Percentiles rank a stretch among this genome's conserved stretches.
Evolutionary conservation across 2,888 invertebrate species (phyloP).

Genomic region (Drosophila anomelani): DNA sequence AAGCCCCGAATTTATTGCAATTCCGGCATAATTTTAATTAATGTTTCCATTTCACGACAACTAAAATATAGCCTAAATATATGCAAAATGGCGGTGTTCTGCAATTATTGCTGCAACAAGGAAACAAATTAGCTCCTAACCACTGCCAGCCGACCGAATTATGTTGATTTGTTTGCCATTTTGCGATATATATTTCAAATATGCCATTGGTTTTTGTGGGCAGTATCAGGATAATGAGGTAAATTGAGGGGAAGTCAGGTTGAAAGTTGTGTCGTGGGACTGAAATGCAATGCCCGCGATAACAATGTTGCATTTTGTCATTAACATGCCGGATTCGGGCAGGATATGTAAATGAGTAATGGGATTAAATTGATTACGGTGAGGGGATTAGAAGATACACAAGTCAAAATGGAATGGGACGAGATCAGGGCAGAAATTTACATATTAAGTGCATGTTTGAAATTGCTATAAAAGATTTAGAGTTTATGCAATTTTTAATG

Average conservation of each 20-base stretch:
- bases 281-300: constrained; percentile 22
- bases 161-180: constrained; percentile 66
- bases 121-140: constrained; percentile 47
- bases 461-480: neutral
- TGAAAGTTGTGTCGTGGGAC: neutral
- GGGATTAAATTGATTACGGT: constrained; percentile 16
- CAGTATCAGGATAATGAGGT: constrained; percentile 16
- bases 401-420: neutral
- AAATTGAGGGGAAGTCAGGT: neutral
- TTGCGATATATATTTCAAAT: constrained; percentile 40
- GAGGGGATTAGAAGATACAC: constrained; percentile 15
- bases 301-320: constrained; percentile 27
- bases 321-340: constrained; percentile 33
- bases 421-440: too few relatives aligned
- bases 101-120: constrained; percentile 25
- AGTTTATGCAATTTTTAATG: neutral
- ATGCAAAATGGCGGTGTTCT: constrained; percentile 8
- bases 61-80: constrained; percentile 8
- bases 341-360: constrained; percentile 18
- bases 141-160: constrained; percentile 45
- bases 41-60: constrained; percentile 7
- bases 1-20: constrained; percentile 14
- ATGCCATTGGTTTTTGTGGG: constrained; percentile 28
- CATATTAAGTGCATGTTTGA: neutral
- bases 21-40: constrained; percentile 37